Percentiles rank a stretch among this genome's conserved stretches.
These are phyloP conservation scores for Uropetala carovei DNA, from an alignment of 2,888 invertebrate species.

Conservation along the genomic window DNA sequence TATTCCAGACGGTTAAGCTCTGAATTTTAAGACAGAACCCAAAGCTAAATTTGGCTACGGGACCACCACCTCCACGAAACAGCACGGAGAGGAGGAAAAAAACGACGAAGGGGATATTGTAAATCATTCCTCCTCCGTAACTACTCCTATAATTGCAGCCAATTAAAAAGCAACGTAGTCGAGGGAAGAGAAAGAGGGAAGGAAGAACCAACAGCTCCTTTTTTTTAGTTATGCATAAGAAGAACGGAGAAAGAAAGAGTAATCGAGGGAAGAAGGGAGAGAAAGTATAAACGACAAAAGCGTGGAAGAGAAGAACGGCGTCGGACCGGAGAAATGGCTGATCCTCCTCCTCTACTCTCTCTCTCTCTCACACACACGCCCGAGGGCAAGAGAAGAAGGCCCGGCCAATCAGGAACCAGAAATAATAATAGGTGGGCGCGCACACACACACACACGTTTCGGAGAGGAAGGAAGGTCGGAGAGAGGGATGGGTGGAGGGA, in stretches of 20 bases:
- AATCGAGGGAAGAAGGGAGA: background rate
- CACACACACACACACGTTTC: slow-evolving; percentile 34
- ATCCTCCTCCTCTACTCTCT: background rate
- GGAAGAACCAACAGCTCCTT: background rate
- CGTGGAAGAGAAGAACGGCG: background rate
- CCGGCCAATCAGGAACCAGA: slow-evolving; percentile 33
- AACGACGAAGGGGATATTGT: background rate
- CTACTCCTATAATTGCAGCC: background rate
- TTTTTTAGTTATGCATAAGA: background rate
- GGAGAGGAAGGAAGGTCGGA: background rate
- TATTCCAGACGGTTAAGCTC: background rate
- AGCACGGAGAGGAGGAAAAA: background rate
- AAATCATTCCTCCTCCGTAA: background rate
- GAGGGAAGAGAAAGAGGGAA: background rate
- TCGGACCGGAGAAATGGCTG: background rate
- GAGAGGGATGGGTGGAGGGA: background rate
- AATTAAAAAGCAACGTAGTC: background rate
- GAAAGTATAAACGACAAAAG: background rate
- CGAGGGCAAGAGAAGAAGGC: background rate
- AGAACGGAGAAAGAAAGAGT: slow-evolving; percentile 1
- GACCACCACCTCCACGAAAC: background rate
- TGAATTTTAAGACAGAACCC: background rate
- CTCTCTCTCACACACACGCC: background rate
- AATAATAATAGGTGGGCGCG: slow-evolving; percentile 59
- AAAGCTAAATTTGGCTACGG: background rate